Evolutionary conservation across 2,113 vertebrate genomes (phyloP).

Genomic region (Microcebus murinus): DNA sequence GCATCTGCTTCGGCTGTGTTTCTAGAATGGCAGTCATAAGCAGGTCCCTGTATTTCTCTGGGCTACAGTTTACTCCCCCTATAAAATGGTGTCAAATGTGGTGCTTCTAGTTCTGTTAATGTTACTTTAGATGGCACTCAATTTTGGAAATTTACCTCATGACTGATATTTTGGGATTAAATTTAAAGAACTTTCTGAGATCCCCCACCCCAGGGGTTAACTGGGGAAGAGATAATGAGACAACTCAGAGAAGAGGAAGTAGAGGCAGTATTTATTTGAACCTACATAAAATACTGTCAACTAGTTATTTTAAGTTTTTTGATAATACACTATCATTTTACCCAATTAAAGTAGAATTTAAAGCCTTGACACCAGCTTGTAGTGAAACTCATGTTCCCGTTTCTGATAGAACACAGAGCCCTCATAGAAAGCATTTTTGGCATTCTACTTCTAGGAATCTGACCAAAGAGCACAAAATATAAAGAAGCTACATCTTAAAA

Average conservation of each 20-base stretch:
- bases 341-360: neutral
- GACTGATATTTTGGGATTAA: neutral
- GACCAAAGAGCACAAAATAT: neutral
- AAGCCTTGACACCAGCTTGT: neutral
- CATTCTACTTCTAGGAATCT: neutral
- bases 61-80: neutral
- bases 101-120: neutral
- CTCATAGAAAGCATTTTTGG: neutral
- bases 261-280: constrained; percentile 2
- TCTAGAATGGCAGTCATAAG: neutral
- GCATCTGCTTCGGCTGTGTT: neutral
- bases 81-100: neutral
- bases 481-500: neutral
- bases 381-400: neutral
- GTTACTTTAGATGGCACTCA: neutral
- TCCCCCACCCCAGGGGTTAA: neutral
- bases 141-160: neutral
- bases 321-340: neutral
- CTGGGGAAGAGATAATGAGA: neutral
- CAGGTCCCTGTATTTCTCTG: neutral
- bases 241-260: neutral
- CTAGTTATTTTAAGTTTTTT: neutral
- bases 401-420: neutral
- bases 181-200: constrained; percentile 7
- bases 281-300: neutral